Evolutionary conservation across 2,888 invertebrate species (phyloP).

Genomic region (Aradus depressus): DNA sequence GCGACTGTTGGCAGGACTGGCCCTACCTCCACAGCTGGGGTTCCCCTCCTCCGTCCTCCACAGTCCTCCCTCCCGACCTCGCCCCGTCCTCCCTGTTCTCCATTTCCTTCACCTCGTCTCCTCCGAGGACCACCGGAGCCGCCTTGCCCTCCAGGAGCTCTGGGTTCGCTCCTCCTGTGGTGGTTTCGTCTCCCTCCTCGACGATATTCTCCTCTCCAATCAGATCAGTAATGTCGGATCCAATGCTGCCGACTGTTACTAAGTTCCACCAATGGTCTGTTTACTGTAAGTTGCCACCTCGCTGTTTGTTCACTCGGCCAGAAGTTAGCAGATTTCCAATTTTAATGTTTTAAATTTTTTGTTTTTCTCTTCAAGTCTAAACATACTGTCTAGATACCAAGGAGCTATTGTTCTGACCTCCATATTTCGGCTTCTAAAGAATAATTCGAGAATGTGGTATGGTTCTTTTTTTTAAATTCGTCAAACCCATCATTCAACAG

Average conservation of each 20-base stretch:
- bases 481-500: too few relatives aligned
- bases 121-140: conserved; percentile 47
- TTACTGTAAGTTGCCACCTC: too few relatives aligned
- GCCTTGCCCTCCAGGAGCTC: conserved; percentile 48
- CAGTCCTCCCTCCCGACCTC: conserved; percentile 33
- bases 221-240: conserved; percentile 40
- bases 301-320: too few relatives aligned
- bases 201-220: conserved; percentile 58
- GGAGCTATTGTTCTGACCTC: too few relatives aligned
- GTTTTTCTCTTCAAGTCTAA: too few relatives aligned
- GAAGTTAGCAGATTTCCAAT: too few relatives aligned
- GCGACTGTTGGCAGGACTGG: conserved; percentile 51
- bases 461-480: too few relatives aligned
- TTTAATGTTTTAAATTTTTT: too few relatives aligned
- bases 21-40: conserved; percentile 39
- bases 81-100: conserved; percentile 49
- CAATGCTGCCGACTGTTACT: conserved; percentile 63
- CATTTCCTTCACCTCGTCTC: conserved; percentile 46
- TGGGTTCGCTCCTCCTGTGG: conserved; percentile 59
- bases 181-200: conserved; percentile 55
- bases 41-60: conserved; percentile 10
- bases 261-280: too few relatives aligned
- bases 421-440: too few relatives aligned
- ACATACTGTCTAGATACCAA: too few relatives aligned
- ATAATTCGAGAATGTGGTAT: too few relatives aligned